These are phyloP conservation scores for Sinocyclocheilus anophthalmus DNA, from an alignment of 2,113 vertebrate genomes.

Conservation along the genomic window DNA sequence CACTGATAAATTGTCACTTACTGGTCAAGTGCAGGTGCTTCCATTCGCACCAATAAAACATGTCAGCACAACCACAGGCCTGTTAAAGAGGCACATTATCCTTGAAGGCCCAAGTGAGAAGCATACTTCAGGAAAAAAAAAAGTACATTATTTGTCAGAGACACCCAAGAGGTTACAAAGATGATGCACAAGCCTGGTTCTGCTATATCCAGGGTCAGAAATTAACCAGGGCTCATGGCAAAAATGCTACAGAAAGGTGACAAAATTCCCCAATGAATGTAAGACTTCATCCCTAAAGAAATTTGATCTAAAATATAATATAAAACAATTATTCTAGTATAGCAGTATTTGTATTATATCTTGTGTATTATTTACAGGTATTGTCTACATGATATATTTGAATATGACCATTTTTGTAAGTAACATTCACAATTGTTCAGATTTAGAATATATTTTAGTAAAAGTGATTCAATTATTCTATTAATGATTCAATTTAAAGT, in stretches of 20 bases:
- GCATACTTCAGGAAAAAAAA: not conserved
- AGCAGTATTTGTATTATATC: too few relatives aligned
- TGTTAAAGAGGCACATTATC: slow-evolving; percentile 25
- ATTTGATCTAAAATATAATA: too few relatives aligned
- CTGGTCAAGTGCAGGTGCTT: not conserved
- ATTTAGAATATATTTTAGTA: too few relatives aligned
- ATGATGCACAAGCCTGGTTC: not conserved
- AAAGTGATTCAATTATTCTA: too few relatives aligned
- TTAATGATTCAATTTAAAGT: too few relatives aligned
- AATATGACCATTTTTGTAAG: too few relatives aligned
- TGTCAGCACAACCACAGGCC: slow-evolving; percentile 17
- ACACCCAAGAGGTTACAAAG: slow-evolving; percentile 5
- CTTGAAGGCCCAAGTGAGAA: slow-evolving; percentile 10
- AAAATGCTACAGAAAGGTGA: not conserved
- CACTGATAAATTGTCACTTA: slow-evolving; percentile 24
- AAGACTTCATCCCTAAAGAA: too few relatives aligned
- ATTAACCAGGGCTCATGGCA: not conserved
- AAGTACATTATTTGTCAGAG: not conserved
- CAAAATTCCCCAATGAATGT: too few relatives aligned
- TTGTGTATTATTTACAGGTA: too few relatives aligned
- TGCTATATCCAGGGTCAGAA: not conserved
- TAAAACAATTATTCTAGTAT: too few relatives aligned
- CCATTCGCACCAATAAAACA: slow-evolving; percentile 17
- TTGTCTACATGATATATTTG: too few relatives aligned
- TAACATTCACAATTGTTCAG: too few relatives aligned